Conservation (phyloP, 1,140 invertebrate genomes). For the Meteorus sp. region DNA sequence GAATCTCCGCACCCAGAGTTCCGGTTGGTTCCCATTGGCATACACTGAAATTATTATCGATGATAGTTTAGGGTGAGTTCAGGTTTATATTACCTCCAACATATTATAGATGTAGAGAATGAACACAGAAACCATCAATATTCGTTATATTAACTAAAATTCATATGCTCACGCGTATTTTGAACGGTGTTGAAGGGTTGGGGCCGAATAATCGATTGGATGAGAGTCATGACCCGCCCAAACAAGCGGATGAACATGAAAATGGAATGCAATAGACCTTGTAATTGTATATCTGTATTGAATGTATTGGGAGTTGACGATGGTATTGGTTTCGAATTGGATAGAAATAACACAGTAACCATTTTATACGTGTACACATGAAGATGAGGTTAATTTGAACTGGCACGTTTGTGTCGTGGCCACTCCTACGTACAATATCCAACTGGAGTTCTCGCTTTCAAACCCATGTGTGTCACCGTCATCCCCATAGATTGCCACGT, state of each 20-base stretch:
- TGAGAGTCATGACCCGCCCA: too few species aligned
- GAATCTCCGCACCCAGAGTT: slow-evolving; percentile 83
- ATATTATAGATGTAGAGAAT: too few species aligned
- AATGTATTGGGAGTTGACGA: not conserved
- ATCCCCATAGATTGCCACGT: not conserved
- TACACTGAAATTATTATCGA: slow-evolving; percentile 79
- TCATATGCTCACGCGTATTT: not conserved
- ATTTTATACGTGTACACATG: slow-evolving; percentile 19
- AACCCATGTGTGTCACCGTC: not conserved
- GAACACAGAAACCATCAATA: slow-evolving; percentile 15
- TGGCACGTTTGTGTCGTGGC: slow-evolving; percentile 16
- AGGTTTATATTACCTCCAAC: not conserved
- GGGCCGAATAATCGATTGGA: slow-evolving; percentile 2
- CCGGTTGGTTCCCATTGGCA: slow-evolving; percentile 92
- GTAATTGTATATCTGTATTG: not conserved
- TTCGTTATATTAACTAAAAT: slow-evolving; percentile 6
- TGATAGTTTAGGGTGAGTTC: slow-evolving; percentile 61
- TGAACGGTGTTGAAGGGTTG: too few species aligned
- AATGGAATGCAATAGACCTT: not conserved
- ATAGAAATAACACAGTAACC: slow-evolving; percentile 15
- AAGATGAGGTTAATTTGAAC: slow-evolving; percentile 27
- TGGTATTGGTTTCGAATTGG: too few species aligned
- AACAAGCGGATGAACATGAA: not conserved
- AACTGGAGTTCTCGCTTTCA: not conserved
- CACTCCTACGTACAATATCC: too few species aligned